phyloP scores from a whole-genome alignment of 2,113 vertebrate species.

The Mohoua ochrocephala region DNA sequence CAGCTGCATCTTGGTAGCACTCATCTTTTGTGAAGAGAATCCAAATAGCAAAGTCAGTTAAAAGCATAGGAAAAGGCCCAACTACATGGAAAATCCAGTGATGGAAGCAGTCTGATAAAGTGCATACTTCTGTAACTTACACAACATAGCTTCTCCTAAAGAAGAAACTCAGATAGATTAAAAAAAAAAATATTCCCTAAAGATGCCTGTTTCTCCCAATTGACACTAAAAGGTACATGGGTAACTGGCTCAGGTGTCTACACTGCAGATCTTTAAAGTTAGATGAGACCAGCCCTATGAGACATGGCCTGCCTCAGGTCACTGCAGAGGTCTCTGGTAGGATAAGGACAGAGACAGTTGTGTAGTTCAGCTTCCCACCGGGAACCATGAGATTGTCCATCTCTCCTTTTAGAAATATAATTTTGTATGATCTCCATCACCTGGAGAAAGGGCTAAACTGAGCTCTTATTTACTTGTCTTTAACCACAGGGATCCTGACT shows the following conservation, averaged over 20 bases:
- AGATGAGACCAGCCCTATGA: not conserved
- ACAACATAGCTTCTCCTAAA: not conserved
- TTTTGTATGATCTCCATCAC: not conserved
- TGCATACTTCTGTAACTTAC: not conserved
- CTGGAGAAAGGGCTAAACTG: not conserved
- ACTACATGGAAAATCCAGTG: not conserved
- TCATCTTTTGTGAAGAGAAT: not conserved
- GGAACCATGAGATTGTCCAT: not conserved
- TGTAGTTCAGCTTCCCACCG: not conserved
- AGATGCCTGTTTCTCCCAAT: not conserved
- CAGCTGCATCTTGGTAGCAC: not conserved
- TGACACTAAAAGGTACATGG: not conserved
- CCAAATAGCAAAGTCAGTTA: not conserved
- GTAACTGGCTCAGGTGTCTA: not conserved
- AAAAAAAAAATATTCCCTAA: not conserved
- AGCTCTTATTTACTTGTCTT: not conserved
- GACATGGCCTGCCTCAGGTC: not conserved
- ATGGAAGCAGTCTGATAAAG: not conserved
- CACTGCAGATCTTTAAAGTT: not conserved
- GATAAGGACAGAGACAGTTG: not conserved
- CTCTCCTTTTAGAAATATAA: not conserved
- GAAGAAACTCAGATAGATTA: not conserved
- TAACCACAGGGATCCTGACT: not conserved
- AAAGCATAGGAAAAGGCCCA: not conserved
- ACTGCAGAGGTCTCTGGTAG: not conserved